Evolutionary conservation across 2,888 invertebrate genomes (phyloP), one percentile per base, ranked within the genome.

Genomic region (Caradrina clavipalpis): DNA sequence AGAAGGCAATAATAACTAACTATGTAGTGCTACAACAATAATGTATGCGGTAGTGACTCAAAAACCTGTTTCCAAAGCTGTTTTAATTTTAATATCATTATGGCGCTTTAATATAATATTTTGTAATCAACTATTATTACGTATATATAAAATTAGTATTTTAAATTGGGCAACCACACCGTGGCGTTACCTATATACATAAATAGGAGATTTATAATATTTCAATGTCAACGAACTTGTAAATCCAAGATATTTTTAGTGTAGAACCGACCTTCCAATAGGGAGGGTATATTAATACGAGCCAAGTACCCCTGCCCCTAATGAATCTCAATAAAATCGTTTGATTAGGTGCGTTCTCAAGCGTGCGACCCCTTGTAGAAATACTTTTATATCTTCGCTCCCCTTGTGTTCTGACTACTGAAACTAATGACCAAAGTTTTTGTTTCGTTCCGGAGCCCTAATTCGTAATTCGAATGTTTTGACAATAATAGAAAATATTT

Each of bases 311-410:
- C 21, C 56, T 55, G 58, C 69, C 77, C 76, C 65, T 73, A 82
- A 81, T 80, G 73, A 84, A 81, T 86, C 76, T 68, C 73, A 82
- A 84, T 83, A 76, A 84, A 85, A 83, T 80, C 77, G 83, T 81
- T 76, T 82, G 78, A 82, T 86, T 82, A 86, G 71, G 78, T 72
- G 76, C 73, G 73, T 77, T 74, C 61, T 79, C 81, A 73, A 85
- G 82, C 81, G 86, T 82, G 61, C 69, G 62, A 75, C 83, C 83
- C 84, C 58, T 76, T 61, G 54, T 61, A 72, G 65, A 63, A 81
- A 42, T 42, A 42, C 42, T 76, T 66, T 64, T 70, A 72, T 73
- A 50, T 73, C 62, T 56, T 56, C 21, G 45, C 45, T 56, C 75
- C 70, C 66, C 59, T 71, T 45, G 62, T 58, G 47, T 65, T 53